Conservation (phyloP, 2,113 vertebrate genomes). For the Epinephelus moara region DNA sequence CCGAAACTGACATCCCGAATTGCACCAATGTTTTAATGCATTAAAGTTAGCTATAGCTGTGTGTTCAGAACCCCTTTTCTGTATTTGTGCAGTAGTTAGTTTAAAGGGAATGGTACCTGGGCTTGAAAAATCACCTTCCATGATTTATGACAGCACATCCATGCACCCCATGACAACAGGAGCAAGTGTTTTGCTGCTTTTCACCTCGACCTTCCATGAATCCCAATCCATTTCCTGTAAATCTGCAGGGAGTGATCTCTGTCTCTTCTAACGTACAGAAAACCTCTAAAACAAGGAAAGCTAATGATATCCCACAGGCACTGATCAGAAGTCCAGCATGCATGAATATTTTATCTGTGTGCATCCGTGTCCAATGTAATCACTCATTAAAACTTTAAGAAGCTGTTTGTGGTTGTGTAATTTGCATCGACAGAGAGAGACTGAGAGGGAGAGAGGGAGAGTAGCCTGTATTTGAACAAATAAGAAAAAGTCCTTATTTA, state of each 20-base stretch:
- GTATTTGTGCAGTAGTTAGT: slow-evolving; percentile 8
- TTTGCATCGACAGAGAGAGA: slow-evolving; percentile 53
- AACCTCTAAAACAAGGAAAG: slow-evolving; percentile 66
- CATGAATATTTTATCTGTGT: slow-evolving; percentile 79
- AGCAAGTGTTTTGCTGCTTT: slow-evolving; percentile 34
- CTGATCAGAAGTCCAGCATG: slow-evolving; percentile 64
- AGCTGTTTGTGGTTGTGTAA: slow-evolving; percentile 73
- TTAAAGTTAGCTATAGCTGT: background rate
- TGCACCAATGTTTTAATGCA: background rate
- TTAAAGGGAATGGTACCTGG: slow-evolving; percentile 17
- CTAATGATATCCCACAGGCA: slow-evolving; percentile 80
- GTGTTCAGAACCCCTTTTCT: slow-evolving; percentile 2
- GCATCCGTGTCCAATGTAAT: slow-evolving; percentile 72
- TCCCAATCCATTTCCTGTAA: slow-evolving; percentile 51
- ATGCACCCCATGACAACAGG: slow-evolving; percentile 5
- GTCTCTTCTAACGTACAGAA: slow-evolving; percentile 57
- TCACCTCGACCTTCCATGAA: slow-evolving; percentile 47
- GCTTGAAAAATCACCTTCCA: slow-evolving; percentile 28
- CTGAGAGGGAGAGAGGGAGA: slow-evolving; percentile 3
- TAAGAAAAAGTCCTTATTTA: slow-evolving; percentile 50
- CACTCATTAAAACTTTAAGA: slow-evolving; percentile 76
- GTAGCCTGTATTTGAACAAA: slow-evolving; percentile 2
- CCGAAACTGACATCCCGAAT: no score
- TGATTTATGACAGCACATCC: slow-evolving; percentile 19
- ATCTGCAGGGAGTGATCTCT: slow-evolving; percentile 53